Base-by-base conservation (phyloP, 2,113 vertebrate genomes). In the Phasianus colchicus region DNA sequence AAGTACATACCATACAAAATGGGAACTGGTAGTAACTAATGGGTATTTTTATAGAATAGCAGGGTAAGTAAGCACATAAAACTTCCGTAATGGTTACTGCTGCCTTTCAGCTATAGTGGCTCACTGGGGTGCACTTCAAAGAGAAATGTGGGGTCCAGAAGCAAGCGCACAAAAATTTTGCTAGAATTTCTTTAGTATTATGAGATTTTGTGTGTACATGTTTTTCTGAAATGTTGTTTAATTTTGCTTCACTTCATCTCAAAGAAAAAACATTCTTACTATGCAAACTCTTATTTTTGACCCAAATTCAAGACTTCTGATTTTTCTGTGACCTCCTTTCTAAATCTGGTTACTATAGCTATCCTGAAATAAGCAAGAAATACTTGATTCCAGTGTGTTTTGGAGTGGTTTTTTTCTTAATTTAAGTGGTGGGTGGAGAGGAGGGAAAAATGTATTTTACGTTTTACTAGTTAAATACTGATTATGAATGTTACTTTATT, bases 51-150 rank as follows among this genome's bases (percentile, higher is more conserved):
- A 77, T 72, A 63, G 74, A 95, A 91, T 14, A n/a, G 60, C 45
- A 75, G 74, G 89, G 86, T 85, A 92, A 96, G 94, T 87, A 87
- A 72, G 40, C 29, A 83, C 87, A 89, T 92, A 70, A 94, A 87
- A 57, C 57, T 87, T 92, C 65, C 24, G 52, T 77, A 76, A 52
- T 69, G 74, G 77, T 92, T 96, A 96, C 67, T 89, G 85, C 67
- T 87, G 83, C 89, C 87, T 96, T 90, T 95, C 85, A 87, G 57
- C 80, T 77, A 5, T 73, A 89, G 83, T 87, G 77, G 57, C 90
- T 91, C 87, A 91, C 65, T 90, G 54, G 89, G 71, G 67, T 72
- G 38, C 57, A 40, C 42, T 96, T 93, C 61, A 34, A 65, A 91
- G 72, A 89, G 52, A 90, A 92, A 91, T 73, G n/a, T 52, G 34